A percentile compares a stretch with the other conserved stretches of the same genome.
Conservation (phyloP, 2,888 invertebrate species). For the Phlogophora meticulosa region DNA sequence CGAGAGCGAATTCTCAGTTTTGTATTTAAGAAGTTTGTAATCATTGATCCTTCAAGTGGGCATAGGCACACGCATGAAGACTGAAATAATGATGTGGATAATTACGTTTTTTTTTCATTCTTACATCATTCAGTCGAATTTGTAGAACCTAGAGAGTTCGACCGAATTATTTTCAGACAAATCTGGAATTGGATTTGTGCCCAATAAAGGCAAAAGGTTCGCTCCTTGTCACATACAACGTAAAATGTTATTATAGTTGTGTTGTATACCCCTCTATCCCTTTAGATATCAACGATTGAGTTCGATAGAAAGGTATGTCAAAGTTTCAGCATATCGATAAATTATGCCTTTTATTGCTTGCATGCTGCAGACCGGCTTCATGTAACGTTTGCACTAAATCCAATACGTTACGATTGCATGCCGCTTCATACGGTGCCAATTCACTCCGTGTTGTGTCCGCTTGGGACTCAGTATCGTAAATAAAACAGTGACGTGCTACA, state of each 20-base stretch:
- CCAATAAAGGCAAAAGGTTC: conserved; percentile 4
- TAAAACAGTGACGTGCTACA: conserved; percentile 56
- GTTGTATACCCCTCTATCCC: not conserved
- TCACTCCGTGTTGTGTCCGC: conserved; percentile 53
- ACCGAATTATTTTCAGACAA: conserved; percentile 7
- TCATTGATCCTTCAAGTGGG: not conserved
- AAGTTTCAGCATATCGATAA: conserved; percentile 43
- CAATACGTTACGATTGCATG: conserved; percentile 63
- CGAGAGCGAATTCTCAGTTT: not conserved
- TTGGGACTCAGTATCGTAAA: conserved; percentile 55
- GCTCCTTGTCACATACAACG: not conserved
- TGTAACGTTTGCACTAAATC: conserved; percentile 57
- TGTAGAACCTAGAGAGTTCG: not conserved
- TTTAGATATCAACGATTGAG: conserved; percentile 6
- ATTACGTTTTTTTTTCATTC: no score
- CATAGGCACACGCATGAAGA: not conserved
- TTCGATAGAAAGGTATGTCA: not conserved
- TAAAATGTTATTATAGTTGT: conserved; percentile 7
- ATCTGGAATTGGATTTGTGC: conserved; percentile 13
- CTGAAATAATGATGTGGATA: conserved; percentile 1
- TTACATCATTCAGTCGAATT: no score
- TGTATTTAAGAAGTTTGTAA: not conserved
- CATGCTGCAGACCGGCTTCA: conserved; percentile 39
- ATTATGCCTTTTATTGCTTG: conserved; percentile 51
- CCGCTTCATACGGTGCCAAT: conserved; percentile 59